phyloP scores from a whole-genome alignment of 2,797 vertebrate genomes.

The Salarias fasciatus region DNA sequence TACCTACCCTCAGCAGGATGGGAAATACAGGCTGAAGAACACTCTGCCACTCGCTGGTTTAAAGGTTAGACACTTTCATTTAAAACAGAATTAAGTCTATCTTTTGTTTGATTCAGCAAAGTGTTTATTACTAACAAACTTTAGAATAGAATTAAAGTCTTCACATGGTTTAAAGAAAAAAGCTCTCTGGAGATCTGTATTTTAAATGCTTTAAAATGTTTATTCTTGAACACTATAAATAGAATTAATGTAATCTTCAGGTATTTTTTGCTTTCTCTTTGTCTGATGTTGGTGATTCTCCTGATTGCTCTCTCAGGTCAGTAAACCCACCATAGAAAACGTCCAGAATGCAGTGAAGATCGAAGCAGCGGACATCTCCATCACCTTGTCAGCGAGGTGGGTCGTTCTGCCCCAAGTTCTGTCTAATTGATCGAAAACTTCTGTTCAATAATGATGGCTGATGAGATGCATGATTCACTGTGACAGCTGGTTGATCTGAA shows the following conservation, averaged over 20 bases:
- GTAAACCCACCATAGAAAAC: conserved; percentile 87
- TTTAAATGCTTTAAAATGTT: too few species aligned
- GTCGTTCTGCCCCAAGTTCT: conserved; percentile 20
- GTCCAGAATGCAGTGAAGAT: conserved; percentile 90
- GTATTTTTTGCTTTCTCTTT: background rate
- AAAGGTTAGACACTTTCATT: conserved; percentile 82
- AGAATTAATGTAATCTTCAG: too few species aligned
- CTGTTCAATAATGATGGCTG: too few species aligned
- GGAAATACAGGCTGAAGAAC: conserved; percentile 94
- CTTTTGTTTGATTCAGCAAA: too few species aligned
- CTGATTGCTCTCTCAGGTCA: conserved; percentile 84
- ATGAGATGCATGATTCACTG: background rate
- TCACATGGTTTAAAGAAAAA: too few species aligned
- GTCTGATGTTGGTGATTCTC: conserved; percentile 11
- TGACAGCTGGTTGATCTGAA: background rate
- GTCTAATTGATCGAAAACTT: background rate
- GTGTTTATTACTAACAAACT: too few species aligned
- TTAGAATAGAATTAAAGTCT: too few species aligned
- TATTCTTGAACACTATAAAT: too few species aligned
- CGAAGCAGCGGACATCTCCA: conserved; percentile 86
- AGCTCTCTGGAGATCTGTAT: too few species aligned
- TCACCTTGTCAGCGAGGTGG: conserved; percentile 92
- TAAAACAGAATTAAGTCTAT: too few species aligned
- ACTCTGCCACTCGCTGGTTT: conserved; percentile 87
- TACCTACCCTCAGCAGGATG: conserved; percentile 95